Evolutionary conservation across 2,888 invertebrate genomes (phyloP), one percentile per base, ranked within the genome.

Genomic region (Pediacus dermestoides): DNA sequence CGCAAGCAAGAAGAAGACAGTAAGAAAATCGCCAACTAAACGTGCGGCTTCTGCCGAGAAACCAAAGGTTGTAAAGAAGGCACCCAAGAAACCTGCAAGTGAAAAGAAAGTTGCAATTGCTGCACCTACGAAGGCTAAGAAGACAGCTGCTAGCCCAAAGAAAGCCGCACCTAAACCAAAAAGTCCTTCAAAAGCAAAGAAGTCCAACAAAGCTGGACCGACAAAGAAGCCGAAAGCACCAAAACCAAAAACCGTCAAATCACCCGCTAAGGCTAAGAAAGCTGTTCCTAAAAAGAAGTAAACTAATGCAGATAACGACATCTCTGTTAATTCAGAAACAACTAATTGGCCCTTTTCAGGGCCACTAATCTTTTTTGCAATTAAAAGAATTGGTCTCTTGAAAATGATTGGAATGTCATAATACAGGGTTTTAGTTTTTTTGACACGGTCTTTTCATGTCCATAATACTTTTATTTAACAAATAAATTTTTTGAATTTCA

Each of bases 1-100:
- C 11, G 23, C 16, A 27, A 44, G 44, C 12, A 43, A 54, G 2
- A 50, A 53, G 34, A 55, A 49, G 55, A 12, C 48, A n/a, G 23
- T 10, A n/a, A n/a, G n/a, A n/a, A n/a, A n/a, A n/a, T n/a, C n/a
- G 42, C 46, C 51, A 38, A 40, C 21, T 7, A 11, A 28, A 11
- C 10, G 16, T n/a, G 34, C 14, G 3, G 21, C 38, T 11, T 26
- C 34, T 27, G 37, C 34, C 4, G 3, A 6, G 18, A 18, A 18
- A 22, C 23, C 16, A 30, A 18, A 10, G 3, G 34, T 2, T 13
- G 11, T 13, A 11, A 10, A 11, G 8, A 23, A 23, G 10, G 12
- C 37, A 3, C 12, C 42, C 9, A 34, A 39, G 25, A 42, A 44
- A 26, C 18, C 31, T 9, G 3, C 34, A 2, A 23, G 13, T 13